Base-by-base conservation (phyloP, 2,888 invertebrate species). In the Tridacna gigas region DNA sequence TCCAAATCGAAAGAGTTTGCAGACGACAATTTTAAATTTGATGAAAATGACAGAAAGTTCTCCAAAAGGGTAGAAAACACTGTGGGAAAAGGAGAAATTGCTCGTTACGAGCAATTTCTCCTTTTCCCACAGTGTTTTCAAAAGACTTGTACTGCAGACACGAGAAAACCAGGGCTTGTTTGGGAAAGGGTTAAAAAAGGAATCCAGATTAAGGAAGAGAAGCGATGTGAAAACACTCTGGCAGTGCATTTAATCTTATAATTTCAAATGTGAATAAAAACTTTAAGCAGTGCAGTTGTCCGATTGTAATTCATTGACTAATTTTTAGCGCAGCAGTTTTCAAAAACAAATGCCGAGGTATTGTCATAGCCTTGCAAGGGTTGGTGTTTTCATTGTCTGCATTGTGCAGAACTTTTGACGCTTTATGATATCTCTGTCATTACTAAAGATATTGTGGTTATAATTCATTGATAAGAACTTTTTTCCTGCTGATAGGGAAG, bases 401-500 rank as follows among this genome's bases (percentile, higher is more conserved):
- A n/a, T n/a, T n/a, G n/a, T n/a, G n/a, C n/a, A n/a, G n/a, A n/a
- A n/a, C n/a, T n/a, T n/a, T n/a, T n/a, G n/a, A n/a, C n/a, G n/a
- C n/a, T n/a, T n/a, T n/a, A n/a, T n/a, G n/a, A n/a, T n/a, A n/a
- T n/a, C n/a, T n/a, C n/a, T n/a, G n/a, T n/a, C n/a, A n/a, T n/a
- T n/a, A n/a, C n/a, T n/a, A n/a, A n/a, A n/a, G n/a, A n/a, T n/a
- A n/a, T n/a, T n/a, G n/a, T n/a, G n/a, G n/a, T n/a, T 37, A 37
- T 37, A 37, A 56, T 56, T 9, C 11, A 56, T 20, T 20, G 15
- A 20, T 15, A 56, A 56, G 1, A 56, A 5, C 3, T 56, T 56
- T 56, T 56, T 22, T 73, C 20, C 65, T 51, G 18, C 63, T 80
- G 81, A 37, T 83, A 92, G 92, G 87, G 65, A 79, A 47, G 2